phyloP scores from a whole-genome alignment of 2,113 vertebrate genomes.

The Scortum barcoo region DNA sequence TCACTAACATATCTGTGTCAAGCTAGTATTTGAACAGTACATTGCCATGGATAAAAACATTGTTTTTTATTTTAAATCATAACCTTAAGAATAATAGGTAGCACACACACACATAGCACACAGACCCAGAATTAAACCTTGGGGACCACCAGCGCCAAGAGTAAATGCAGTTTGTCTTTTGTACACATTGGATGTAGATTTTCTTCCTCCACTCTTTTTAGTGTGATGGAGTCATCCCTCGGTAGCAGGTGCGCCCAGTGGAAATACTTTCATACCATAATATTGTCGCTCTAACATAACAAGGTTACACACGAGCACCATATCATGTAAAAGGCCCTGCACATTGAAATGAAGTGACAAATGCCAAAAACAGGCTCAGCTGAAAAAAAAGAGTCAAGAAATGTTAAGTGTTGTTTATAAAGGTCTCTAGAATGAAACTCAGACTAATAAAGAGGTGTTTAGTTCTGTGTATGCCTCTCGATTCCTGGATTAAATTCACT shows the following conservation, averaged over 20 bases:
- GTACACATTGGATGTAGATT: too few relatives aligned
- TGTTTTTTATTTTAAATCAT: too few relatives aligned
- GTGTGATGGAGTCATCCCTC: not conserved
- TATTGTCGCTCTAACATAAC: not conserved
- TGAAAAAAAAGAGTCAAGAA: not conserved
- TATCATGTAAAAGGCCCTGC: not conserved
- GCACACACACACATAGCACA: not conserved
- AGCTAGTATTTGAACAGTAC: not conserved
- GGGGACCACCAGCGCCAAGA: not conserved
- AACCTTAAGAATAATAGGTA: not conserved
- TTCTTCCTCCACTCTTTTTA: not conserved
- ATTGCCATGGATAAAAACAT: not conserved
- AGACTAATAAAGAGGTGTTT: conserved; percentile 47
- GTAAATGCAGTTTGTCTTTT: not conserved
- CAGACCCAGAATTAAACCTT: not conserved
- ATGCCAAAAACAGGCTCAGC: not conserved
- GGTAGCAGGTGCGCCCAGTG: too few relatives aligned
- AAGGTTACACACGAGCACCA: not conserved
- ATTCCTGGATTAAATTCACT: conserved; percentile 40
- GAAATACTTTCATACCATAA: not conserved
- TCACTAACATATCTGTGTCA: not conserved
- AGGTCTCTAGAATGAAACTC: conserved; percentile 21
- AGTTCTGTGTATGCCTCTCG: conserved; percentile 11
- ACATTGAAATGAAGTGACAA: not conserved
- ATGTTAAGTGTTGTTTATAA: not conserved